phyloP scores from a whole-genome alignment of 92 coral and sea anemone species.

The Metridium senile region DNA sequence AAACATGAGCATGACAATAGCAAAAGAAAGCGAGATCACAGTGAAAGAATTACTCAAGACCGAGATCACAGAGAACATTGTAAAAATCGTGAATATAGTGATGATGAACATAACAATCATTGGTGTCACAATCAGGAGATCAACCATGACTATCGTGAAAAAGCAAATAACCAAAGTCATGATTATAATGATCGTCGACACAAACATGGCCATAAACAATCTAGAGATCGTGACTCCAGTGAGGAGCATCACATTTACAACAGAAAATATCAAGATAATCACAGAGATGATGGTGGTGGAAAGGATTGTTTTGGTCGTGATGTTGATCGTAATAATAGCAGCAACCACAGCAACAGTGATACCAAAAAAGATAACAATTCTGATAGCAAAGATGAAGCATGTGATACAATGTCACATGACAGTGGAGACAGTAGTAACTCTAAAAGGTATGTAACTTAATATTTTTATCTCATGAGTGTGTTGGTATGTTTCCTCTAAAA shows the following conservation, averaged over 20 bases:
- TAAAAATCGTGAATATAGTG: too few species aligned
- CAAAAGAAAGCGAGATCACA: background rate
- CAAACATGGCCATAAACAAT: too few species aligned
- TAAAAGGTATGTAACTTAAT: constrained; percentile 7
- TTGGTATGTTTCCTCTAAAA: background rate
- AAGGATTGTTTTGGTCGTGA: constrained; percentile 16
- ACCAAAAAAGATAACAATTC: background rate
- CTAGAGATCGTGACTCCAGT: background rate
- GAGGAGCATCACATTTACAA: background rate
- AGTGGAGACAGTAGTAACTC: background rate
- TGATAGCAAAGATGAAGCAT: background rate
- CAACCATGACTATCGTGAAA: constrained; percentile 24
- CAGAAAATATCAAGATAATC: background rate
- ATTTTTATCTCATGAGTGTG: background rate
- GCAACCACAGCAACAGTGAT: too few species aligned
- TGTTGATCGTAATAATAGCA: constrained; percentile 28
- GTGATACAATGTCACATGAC: background rate
- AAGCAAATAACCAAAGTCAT: constrained; percentile 9
- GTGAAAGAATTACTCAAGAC: background rate
- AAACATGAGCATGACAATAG: constrained; percentile 9
- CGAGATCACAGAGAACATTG: too few species aligned
- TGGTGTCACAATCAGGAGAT: background rate
- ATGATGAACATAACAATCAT: background rate
- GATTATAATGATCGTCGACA: background rate
- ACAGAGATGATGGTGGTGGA: background rate